Conservation (phyloP, 2,797 vertebrate genomes). For the Adrianichthys oophorus region DNA sequence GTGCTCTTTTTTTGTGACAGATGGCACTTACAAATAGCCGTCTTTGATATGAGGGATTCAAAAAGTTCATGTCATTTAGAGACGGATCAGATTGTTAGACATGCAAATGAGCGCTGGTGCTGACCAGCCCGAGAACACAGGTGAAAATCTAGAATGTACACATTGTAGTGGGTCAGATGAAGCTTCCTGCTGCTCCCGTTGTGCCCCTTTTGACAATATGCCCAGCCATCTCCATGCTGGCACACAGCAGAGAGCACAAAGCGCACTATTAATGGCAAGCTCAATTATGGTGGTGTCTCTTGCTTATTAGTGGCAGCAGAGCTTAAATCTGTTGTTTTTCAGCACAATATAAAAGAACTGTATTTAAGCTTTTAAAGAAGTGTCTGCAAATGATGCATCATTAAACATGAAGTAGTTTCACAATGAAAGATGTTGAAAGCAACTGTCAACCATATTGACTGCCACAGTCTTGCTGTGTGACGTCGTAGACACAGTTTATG, state of each 20-base stretch:
- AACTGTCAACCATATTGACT: too few species aligned
- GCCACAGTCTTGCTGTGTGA: background rate
- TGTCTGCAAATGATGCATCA: too few species aligned
- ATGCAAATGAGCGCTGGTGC: background rate
- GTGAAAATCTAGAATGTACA: background rate
- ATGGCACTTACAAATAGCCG: conserved; percentile 60
- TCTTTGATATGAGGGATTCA: conserved; percentile 46
- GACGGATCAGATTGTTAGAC: conserved; percentile 1
- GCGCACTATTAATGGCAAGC: too few species aligned
- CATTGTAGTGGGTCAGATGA: background rate
- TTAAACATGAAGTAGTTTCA: too few species aligned
- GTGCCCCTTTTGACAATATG: conserved; percentile 8
- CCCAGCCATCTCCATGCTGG: conserved; percentile 6
- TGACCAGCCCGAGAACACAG: background rate
- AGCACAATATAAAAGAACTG: too few species aligned
- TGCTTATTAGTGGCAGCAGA: too few species aligned
- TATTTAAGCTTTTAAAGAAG: too few species aligned
- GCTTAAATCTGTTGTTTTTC: too few species aligned
- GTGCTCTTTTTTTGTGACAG: conserved; percentile 42
- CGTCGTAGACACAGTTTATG: background rate
- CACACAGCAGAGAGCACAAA: background rate
- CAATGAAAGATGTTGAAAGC: too few species aligned
- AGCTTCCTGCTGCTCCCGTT: conserved; percentile 7
- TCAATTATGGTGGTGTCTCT: too few species aligned
- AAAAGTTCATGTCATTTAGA: conserved; percentile 16